Base-by-base conservation (phyloP, 2,113 vertebrate genomes). In the Electrona antarctica region DNA sequence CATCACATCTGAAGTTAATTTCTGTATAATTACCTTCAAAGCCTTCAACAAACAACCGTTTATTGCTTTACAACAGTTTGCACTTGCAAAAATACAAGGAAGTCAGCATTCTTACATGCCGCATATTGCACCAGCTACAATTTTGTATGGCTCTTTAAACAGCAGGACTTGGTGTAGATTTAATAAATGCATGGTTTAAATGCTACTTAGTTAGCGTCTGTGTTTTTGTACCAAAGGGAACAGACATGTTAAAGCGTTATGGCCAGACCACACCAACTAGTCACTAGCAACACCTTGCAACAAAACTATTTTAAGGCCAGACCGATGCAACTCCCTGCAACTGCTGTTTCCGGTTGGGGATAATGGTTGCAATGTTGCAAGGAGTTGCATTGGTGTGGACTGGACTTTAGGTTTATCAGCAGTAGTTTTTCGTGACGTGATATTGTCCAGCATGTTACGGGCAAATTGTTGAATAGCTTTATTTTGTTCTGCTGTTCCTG, bases 91-190 rank as follows among this genome's bases (percentile, higher is more conserved):
- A 48, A 41, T 12, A 47, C 46, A 45, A 57, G 54, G 2, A 50
- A 54, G 15, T 82, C 78, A 80, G 74, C 72, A 48, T 57, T 80
- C 60, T 84, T 3, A 11, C 15, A 60, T 29, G 60, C 11, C 7
- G 13, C 41, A 2, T 3, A 10, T 45, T 68, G 66, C 65, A 56
- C 13, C 47, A 28, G 71, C 59, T 69, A 21, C 63, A 69, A 63
- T 77, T 78, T 12, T 21, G 67, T 54, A 48, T 14, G 10, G 28
- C 33, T 71, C 29, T 67, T 75, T 46, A 50, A 62, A 67, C 62
- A 71, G 12, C 2, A 51, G 49, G 45, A 2, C 3, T n/a, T 65
- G 50, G 21, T 8, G 55, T 67, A n/a, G 57, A 59, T 80, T 60
- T 64, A 59, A 52, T 59, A 64, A 55, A 28, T 51, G 4, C 46